Percentiles rank a stretch among this genome's conserved stretches.
Evolutionary conservation across 2,888 invertebrate species (phyloP).

Genomic region (Eremobia ochroleuca): DNA sequence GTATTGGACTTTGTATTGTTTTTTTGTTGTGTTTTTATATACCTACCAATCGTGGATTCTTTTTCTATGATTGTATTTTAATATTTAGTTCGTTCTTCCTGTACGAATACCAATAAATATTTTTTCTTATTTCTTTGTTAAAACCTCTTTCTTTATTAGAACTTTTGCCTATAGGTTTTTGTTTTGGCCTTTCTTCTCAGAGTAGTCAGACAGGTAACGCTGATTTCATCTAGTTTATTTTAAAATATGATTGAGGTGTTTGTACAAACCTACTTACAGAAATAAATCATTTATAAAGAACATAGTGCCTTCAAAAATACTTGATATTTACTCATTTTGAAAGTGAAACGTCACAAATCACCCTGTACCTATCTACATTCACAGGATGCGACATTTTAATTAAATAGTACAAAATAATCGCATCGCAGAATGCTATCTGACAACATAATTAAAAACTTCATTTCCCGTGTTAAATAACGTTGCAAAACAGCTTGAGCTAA

Average conservation of each 20-base stretch:
- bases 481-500: slow-evolving; percentile 27
- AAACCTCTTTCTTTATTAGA: not conserved
- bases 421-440: slow-evolving; percentile 28
- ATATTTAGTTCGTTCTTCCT: not conserved
- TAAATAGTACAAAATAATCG: slow-evolving; percentile 34
- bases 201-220: too few relatives aligned
- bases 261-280: too few relatives aligned
- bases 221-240: too few relatives aligned
- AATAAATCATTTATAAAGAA: not conserved
- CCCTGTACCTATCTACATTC: not conserved
- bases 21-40: too few relatives aligned
- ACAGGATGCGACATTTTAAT: slow-evolving; percentile 22
- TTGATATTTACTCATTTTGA: not conserved
- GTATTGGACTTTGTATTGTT: not conserved
- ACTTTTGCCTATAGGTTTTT: not conserved
- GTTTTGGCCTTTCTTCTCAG: too few relatives aligned
- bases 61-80: not conserved
- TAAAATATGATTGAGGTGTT: too few relatives aligned
- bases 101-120: too few relatives aligned
- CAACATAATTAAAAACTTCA: slow-evolving; percentile 54
- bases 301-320: not conserved
- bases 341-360: not conserved
- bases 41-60: not conserved
- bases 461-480: slow-evolving; percentile 28
- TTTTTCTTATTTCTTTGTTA: not conserved